Conservation (phyloP, 1,140 invertebrate species). For the Bathynomus jamesi region DNA sequence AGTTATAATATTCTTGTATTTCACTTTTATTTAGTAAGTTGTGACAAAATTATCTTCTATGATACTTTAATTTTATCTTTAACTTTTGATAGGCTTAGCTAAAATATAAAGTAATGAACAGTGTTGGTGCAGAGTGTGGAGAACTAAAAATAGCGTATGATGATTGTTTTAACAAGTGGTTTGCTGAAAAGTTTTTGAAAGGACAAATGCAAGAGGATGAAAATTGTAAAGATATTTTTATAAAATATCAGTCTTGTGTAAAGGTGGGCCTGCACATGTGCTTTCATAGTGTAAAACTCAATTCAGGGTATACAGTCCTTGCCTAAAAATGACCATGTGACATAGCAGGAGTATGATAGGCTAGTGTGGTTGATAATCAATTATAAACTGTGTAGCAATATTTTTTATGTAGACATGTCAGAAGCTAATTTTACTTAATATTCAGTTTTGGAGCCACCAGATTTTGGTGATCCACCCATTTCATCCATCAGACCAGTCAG, state of each 20-base stretch:
- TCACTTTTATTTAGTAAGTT: no score
- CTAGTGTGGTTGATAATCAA: neutral
- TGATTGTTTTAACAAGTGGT: conserved; percentile 36
- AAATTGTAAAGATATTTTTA: conserved; percentile 26
- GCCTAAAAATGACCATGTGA: no score
- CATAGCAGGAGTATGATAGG: no score
- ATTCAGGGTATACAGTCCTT: no score
- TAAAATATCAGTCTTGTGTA: conserved; percentile 32
- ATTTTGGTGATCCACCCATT: no score
- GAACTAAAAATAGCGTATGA: conserved; percentile 35
- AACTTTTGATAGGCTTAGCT: no score
- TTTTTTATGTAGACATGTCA: neutral
- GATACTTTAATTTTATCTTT: no score
- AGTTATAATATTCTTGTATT: no score
- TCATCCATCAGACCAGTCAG: no score
- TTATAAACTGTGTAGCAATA: neutral
- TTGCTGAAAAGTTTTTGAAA: conserved; percentile 36
- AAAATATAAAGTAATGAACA: conserved; percentile 36
- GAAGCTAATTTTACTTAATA: neutral
- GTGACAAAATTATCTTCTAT: no score
- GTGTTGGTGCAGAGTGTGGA: conserved; percentile 31
- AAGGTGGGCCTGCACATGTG: conserved; percentile 12
- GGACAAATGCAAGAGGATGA: conserved; percentile 25
- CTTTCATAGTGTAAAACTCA: neutral
- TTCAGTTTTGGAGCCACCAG: neutral